Percentiles rank a stretch among this genome's conserved stretches.
Conservation (phyloP, 2,888 invertebrate genomes). For the Callimorpha dominula region DNA sequence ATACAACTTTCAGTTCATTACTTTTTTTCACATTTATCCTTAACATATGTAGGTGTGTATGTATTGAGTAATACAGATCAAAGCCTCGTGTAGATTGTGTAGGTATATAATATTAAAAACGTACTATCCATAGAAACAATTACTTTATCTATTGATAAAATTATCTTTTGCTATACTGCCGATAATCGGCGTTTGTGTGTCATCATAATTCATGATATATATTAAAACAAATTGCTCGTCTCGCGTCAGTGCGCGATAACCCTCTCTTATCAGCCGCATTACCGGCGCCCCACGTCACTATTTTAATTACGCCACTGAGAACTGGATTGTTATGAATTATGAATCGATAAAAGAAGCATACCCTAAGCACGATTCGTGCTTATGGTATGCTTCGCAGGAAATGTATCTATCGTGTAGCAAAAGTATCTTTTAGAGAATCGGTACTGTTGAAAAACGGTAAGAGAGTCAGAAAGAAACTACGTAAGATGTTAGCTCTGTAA, state of each 20-base stretch:
- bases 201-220: constrained; percentile 43
- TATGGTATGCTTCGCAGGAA: not conserved
- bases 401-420: no score
- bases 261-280: constrained; percentile 29
- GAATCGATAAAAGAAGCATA: constrained; percentile 45
- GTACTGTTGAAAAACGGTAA: no score
- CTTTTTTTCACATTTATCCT: no score
- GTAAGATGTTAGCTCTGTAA: not conserved
- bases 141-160: constrained; percentile 27
- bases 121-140: constrained; percentile 37
- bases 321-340: constrained; percentile 48
- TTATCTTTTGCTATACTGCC: constrained; percentile 30
- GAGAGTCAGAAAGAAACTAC: no score
- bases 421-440: no score
- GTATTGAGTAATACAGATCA: no score
- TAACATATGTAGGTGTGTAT: no score
- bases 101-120: not conserved
- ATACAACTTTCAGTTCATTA: no score
- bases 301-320: constrained; percentile 48
- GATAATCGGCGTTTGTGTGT: constrained; percentile 40
- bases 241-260: constrained; percentile 53
- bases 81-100: no score
- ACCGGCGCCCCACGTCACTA: constrained; percentile 47
- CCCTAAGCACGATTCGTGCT: constrained; percentile 28
- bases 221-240: constrained; percentile 8